Conservation (phyloP, 2,797 vertebrate species). For the Poeciliopsis infans region DNA sequence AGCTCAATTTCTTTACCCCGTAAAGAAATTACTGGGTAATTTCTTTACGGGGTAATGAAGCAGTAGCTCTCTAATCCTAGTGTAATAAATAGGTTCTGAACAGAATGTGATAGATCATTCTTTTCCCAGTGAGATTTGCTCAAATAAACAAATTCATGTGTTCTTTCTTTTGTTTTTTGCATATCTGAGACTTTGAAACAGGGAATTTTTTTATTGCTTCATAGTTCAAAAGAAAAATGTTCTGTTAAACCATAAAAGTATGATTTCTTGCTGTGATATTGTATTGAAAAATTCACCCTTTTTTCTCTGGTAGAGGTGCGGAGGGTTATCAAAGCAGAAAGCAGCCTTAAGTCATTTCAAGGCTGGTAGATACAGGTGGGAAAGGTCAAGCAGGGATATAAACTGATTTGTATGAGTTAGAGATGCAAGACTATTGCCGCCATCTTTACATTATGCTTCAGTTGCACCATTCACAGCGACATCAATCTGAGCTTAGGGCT, state of each 20-base stretch:
- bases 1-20: not conserved
- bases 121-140: not conserved
- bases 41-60: no score
- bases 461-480: not conserved
- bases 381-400: not conserved
- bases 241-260: not conserved
- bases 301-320: not conserved
- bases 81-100: not conserved
- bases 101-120: not conserved
- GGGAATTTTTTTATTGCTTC: not conserved
- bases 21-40: no score
- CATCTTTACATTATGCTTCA: not conserved
- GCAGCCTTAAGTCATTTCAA: not conserved
- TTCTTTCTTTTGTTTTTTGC: not conserved
- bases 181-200: not conserved
- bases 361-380: not conserved
- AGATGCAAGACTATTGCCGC: not conserved
- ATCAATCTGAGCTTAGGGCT: no score
- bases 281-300: not conserved
- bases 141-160: not conserved
- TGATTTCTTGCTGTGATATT: not conserved
- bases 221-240: not conserved
- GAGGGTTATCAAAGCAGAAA: not conserved
- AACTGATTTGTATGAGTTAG: not conserved
- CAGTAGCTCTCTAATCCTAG: not conserved